Percentiles rank a stretch among this genome's conserved stretches.
These are phyloP conservation scores for Drosophila parthenogenetica DNA, from an alignment of 2,888 invertebrate genomes.

Conservation along the genomic window DNA sequence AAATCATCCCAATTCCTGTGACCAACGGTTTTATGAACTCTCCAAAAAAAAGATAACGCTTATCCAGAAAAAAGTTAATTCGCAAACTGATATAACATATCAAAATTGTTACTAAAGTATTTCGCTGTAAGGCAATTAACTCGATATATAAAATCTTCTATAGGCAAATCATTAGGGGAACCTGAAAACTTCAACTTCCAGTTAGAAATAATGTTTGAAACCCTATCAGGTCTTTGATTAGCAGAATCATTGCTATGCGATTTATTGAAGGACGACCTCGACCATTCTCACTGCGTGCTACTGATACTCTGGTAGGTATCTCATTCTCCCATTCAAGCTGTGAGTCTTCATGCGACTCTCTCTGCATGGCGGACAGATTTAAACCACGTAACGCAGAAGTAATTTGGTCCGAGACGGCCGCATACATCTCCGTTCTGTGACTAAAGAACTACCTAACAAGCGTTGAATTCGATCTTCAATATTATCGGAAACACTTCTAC, in stretches of 20 bases:
- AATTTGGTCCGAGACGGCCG: not conserved
- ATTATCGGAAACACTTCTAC: not conserved
- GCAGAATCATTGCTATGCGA: no score
- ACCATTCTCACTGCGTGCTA: no score
- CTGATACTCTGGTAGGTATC: not conserved
- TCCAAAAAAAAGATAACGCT: constrained; percentile 5
- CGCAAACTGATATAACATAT: no score
- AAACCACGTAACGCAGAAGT: not conserved
- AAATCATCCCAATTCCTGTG: not conserved
- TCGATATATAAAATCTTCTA: not conserved
- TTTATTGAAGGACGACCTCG: no score
- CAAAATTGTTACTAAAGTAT: no score
- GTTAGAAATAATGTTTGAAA: not conserved
- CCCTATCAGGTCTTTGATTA: not conserved
- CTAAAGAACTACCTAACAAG: not conserved
- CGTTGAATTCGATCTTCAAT: not conserved
- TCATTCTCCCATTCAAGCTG: constrained; percentile 9
- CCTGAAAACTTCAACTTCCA: constrained; percentile 8
- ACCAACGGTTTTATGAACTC: no score
- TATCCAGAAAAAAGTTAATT: no score
- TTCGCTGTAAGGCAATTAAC: no score
- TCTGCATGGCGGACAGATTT: not conserved
- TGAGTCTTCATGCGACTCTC: not conserved
- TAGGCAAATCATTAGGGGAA: not conserved
- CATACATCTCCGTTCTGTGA: not conserved